Percentiles rank a stretch among this genome's conserved stretches.
phyloP scores from a whole-genome alignment of 2,113 vertebrate species.

The Pongo pygmaeus region DNA sequence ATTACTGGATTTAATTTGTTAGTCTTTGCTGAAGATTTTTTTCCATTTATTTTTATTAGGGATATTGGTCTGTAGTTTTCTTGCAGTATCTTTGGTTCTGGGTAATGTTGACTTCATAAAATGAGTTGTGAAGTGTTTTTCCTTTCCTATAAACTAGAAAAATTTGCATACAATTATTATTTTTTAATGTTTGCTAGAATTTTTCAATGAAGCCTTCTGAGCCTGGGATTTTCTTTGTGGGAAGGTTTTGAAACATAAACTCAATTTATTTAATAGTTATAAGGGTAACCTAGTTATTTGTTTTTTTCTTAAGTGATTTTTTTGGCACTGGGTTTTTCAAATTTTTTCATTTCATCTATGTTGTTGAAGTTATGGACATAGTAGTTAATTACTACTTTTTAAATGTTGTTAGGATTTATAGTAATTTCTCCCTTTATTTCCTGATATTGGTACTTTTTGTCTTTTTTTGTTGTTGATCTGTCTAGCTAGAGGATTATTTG shows the following conservation, averaged over 20 bases:
- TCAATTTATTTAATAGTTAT: neutral
- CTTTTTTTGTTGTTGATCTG: neutral
- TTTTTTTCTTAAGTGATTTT: conserved; percentile 17
- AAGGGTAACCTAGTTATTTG: neutral
- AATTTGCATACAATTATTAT: neutral
- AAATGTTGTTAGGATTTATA: neutral
- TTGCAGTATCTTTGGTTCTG: neutral
- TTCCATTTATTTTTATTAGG: neutral
- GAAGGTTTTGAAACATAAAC: neutral
- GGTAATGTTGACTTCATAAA: neutral
- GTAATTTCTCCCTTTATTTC: neutral
- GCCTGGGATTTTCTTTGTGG: neutral
- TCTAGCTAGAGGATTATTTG: neutral
- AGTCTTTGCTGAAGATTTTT: conserved; percentile 17
- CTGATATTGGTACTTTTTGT: neutral
- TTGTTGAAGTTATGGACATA: neutral
- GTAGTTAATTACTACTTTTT: neutral
- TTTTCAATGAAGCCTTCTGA: neutral
- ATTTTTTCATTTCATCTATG: neutral
- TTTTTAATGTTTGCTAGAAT: conserved; percentile 1
- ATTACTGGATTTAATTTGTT: neutral
- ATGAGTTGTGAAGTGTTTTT: conserved; percentile 17
- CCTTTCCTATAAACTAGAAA: neutral
- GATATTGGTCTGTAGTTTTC: neutral
- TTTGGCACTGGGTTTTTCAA: neutral